A percentile compares a stretch with the other conserved stretches of the same genome.
Conservation (phyloP, 2,888 invertebrate species). For the Lasioglossum vierecki region DNA sequence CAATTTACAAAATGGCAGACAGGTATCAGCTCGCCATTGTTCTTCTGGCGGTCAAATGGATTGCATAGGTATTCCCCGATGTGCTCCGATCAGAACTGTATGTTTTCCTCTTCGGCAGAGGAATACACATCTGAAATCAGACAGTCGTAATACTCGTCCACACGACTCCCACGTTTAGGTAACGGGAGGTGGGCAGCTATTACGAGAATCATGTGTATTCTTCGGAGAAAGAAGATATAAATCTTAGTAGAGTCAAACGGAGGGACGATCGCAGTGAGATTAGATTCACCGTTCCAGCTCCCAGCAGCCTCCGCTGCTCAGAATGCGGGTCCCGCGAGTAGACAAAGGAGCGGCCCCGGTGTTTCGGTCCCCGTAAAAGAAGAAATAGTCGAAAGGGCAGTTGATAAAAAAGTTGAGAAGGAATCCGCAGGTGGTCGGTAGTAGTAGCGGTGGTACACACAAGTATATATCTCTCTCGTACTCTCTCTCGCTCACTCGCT, state of each 20-base stretch:
- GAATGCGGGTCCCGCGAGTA: not conserved
- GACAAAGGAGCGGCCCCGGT: not conserved
- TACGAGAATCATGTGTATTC: not conserved
- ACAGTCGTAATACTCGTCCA: not conserved
- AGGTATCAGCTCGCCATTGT: not conserved
- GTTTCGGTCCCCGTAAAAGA: not conserved
- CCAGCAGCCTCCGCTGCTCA: not conserved
- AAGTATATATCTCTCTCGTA: conserved; percentile 24
- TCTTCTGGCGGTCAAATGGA: not conserved
- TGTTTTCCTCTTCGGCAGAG: not conserved
- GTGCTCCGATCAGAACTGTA: not conserved
- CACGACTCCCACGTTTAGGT: not conserved
- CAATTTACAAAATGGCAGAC: conserved; percentile 2
- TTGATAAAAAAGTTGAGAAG: conserved; percentile 39
- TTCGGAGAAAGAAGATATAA: not conserved
- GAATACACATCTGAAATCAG: not conserved
- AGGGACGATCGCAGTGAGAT: not conserved
- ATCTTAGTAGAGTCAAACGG: not conserved
- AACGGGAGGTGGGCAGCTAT: not conserved
- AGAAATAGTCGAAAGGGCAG: conserved; percentile 33
- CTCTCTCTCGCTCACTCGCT: conserved; percentile 9
- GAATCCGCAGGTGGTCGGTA: conserved; percentile 57
- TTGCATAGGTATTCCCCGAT: not conserved
- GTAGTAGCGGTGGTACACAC: conserved; percentile 49
- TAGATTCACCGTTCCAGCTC: not conserved